Percentiles rank a stretch among this genome's conserved stretches.
Conservation (phyloP, 2,888 invertebrate genomes). For the Carcina quercana region DNA sequence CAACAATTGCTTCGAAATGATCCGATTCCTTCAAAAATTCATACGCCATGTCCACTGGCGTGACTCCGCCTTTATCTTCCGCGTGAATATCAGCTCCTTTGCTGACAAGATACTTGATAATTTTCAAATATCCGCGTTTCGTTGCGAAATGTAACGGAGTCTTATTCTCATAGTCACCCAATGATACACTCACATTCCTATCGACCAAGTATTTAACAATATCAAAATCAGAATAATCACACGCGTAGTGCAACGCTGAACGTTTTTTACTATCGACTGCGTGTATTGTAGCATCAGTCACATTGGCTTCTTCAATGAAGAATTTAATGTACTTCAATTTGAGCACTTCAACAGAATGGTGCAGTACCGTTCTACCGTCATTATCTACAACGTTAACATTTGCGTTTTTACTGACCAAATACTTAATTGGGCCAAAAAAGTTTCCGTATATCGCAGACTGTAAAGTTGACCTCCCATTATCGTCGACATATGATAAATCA, state of each 20-base stretch:
- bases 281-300: too few relatives aligned
- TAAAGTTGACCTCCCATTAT: constrained; percentile 7
- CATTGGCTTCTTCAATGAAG: too few relatives aligned
- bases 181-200: constrained; percentile 1
- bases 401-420: constrained; percentile 2
- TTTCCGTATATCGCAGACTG: constrained; percentile 6
- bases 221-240: too few relatives aligned
- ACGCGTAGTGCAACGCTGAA: too few relatives aligned
- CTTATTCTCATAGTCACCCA: neutral
- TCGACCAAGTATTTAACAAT: neutral
- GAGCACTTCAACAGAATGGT: constrained; percentile 2
- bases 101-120: constrained; percentile 1
- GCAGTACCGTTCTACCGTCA: neutral
- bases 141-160: constrained; percentile 3
- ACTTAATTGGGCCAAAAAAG: neutral
- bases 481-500: constrained; percentile 2
- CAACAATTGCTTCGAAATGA: too few relatives aligned
- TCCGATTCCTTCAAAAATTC: too few relatives aligned
- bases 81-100: constrained; percentile 1
- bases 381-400: constrained; percentile 1
- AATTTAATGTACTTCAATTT: too few relatives aligned
- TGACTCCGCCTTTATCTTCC: neutral
- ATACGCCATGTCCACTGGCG: constrained; percentile 1
- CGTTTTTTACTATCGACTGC: too few relatives aligned
- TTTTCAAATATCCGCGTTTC: neutral